These are phyloP conservation scores for Nyctibius grandis DNA, from an alignment of 2,797 vertebrate species.

Conservation along the genomic window DNA sequence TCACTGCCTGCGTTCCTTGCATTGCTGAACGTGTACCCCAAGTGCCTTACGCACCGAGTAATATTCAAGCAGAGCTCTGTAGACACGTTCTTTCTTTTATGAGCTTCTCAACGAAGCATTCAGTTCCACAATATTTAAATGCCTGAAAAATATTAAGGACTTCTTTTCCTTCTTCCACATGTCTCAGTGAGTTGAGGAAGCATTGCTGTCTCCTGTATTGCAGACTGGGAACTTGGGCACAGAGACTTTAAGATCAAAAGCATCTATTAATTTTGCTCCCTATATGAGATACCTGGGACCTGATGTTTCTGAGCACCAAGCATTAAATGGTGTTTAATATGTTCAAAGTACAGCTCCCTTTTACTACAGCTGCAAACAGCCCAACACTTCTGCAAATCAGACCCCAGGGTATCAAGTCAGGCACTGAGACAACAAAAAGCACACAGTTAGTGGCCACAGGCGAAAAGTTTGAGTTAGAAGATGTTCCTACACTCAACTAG, in stretches of 20 bases:
- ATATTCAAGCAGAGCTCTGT: not conserved
- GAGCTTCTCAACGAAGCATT: not conserved
- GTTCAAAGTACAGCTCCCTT: not conserved
- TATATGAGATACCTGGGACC: not conserved
- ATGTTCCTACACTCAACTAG: not conserved
- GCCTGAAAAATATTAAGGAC: not conserved
- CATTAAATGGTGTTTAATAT: not conserved
- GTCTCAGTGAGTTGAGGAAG: not conserved
- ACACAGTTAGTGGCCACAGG: not conserved
- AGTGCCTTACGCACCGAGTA: not conserved
- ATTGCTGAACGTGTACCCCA: not conserved
- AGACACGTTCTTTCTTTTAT: not conserved
- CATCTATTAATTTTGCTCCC: not conserved
- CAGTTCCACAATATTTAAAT: not conserved
- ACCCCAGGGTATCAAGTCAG: not conserved
- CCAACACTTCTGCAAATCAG: not conserved
- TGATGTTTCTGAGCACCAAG: not conserved
- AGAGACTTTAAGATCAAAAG: not conserved
- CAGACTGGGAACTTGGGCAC: not conserved
- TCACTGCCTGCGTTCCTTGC: not conserved
- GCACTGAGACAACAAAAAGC: not conserved
- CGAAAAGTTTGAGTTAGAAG: not conserved
- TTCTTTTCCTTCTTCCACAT: not conserved
- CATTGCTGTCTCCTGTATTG: not conserved
- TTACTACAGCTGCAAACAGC: not conserved